phyloP scores from a whole-genome alignment of 2,113 vertebrate species.

The Catagonus wagneri region DNA sequence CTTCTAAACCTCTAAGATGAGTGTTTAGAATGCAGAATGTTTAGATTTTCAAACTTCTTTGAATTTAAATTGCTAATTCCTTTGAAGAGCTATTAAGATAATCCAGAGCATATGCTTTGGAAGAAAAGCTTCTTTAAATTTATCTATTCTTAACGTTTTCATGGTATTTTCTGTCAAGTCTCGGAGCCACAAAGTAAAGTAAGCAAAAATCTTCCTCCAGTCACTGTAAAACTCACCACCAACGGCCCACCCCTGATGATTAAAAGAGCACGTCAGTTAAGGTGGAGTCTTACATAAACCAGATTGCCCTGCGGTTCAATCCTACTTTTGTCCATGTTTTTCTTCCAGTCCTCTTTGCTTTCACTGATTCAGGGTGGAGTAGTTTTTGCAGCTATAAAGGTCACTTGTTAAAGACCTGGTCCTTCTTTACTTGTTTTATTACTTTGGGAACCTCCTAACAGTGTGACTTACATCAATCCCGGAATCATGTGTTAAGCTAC shows the following conservation, averaged over 20 bases:
- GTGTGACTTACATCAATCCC: conserved; percentile 12
- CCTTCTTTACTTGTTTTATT: conserved; percentile 20
- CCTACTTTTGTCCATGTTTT: background rate
- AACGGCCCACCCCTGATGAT: background rate
- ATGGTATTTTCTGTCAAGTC: background rate
- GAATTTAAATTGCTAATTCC: background rate
- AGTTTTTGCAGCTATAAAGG: background rate
- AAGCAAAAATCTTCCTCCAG: conserved; percentile 5
- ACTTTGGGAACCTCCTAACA: background rate
- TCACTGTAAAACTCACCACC: background rate
- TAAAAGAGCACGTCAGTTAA: background rate
- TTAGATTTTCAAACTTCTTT: background rate
- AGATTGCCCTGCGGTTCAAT: background rate
- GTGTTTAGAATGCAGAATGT: background rate
- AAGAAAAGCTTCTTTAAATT: background rate
- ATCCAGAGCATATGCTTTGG: background rate
- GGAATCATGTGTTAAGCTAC: background rate
- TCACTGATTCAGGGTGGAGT: background rate
- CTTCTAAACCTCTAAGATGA: background rate
- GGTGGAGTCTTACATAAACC: background rate
- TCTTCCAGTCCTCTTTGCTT: background rate
- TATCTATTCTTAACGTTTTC: conserved; percentile 36
- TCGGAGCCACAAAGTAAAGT: conserved; percentile 24
- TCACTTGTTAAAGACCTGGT: conserved; percentile 39
- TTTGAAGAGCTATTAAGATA: background rate